Base-by-base conservation (phyloP, 2,797 vertebrate genomes). In the Gobio occitaniae region DNA sequence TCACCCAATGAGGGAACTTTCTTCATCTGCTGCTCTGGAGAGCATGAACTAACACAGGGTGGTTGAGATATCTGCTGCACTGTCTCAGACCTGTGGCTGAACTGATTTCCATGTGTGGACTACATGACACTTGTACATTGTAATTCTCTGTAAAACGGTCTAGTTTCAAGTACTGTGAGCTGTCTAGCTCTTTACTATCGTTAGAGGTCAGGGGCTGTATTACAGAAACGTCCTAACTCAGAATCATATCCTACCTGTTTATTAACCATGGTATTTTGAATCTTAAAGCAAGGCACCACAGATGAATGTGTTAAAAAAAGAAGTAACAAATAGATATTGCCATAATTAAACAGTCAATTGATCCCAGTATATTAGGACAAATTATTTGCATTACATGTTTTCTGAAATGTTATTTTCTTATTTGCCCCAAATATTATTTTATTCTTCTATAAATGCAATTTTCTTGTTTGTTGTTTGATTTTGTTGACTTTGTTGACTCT, bases 81-180 rank as follows among this genome's bases (percentile, higher is more conserved):
- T 29, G 21, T 72, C 8, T 48, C 25, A 21, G 68, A 17, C 16
- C 17, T n/a, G 19, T 17, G 12, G 32, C 36, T 82, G 29, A 13
- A 72, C 25, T 82, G 69, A 8, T 48, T 36, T 47, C 7, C 29
- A 61, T 82, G 29, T 72, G n/a, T 59, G n/a, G 52, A 61, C 38
- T 32, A 21, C 59, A 72, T 36, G 54, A 63, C 69, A 38, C 56
- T 9, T 3, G 6, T 63, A 17, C 13, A 44, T 82, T 82, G 54
- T 61, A 69, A 21, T 68, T n/a, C 47, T 52, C n/a, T 29, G 52
- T 5, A 44, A 36, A 69, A 59, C 1, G 0, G 32, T 81, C n/a
- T 11, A 25, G 66, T 44, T 19, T 56, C 5, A 69, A 72, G 2
- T 16, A 6, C 48, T 75, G 29, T 54, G 29, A 74, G 71, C 71